Conservation (phyloP, 2,113 vertebrate species). For the Anguilla rostrata region DNA sequence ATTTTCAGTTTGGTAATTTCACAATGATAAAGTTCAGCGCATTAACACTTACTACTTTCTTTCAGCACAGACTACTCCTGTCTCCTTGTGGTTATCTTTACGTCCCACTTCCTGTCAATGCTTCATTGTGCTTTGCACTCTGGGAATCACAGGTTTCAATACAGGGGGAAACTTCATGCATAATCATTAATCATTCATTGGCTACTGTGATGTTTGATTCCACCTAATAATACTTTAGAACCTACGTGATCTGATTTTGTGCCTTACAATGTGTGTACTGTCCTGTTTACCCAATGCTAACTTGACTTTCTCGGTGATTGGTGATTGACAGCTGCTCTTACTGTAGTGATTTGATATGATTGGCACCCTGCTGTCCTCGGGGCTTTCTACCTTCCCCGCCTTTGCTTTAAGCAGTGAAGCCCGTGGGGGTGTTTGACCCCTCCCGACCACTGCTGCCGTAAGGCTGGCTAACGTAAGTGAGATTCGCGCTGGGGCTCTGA, state of each 20-base stretch:
- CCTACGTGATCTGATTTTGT: not conserved
- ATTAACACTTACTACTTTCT: not conserved
- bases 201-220: not conserved
- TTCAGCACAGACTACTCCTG: not conserved
- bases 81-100: not conserved
- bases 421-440: not conserved
- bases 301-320: not conserved
- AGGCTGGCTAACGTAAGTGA: not conserved
- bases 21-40: not conserved
- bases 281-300: not conserved
- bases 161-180: not conserved
- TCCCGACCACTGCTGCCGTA: not conserved
- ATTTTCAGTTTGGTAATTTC: not conserved
- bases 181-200: not conserved
- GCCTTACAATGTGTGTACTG: not conserved
- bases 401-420: not conserved
- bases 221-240: not conserved
- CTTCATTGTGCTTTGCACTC: not conserved
- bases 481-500: not conserved
- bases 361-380: not conserved
- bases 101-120: not conserved
- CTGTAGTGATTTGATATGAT: not conserved
- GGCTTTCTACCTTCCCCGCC: not conserved
- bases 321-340: not conserved
- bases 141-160: not conserved